These are phyloP conservation scores for Autographa pulchrina DNA, from an alignment of 2,888 invertebrate species.

Conservation along the genomic window DNA sequence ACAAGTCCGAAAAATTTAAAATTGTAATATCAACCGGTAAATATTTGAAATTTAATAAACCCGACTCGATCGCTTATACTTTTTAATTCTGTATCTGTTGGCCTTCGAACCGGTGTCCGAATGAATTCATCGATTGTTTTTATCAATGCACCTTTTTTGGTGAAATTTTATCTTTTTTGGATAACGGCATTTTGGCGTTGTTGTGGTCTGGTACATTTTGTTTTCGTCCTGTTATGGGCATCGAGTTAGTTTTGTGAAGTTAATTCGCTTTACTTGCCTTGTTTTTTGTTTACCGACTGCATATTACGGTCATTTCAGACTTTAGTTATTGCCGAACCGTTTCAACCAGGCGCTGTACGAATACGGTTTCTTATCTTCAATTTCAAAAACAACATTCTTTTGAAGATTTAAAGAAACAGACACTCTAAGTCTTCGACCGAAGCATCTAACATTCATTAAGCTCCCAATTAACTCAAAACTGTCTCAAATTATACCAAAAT, in stretches of 20 bases:
- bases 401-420: conserved; percentile 10
- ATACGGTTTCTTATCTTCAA: neutral
- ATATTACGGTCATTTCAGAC: neutral
- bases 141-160: conserved; percentile 73
- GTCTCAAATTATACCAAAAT: conserved; percentile 48
- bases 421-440: conserved; percentile 16
- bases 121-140: conserved; percentile 83
- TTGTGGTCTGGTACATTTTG: conserved; percentile 54
- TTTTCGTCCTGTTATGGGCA: conserved; percentile 28
- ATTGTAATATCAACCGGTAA: conserved; percentile 83
- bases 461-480: conserved; percentile 51
- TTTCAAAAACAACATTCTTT: conserved; percentile 9
- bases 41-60: conserved; percentile 88
- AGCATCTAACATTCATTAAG: conserved; percentile 44
- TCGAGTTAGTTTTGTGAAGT: conserved; percentile 22
- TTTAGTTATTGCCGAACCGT: neutral
- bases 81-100: conserved; percentile 88
- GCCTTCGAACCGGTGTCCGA: conserved; percentile 84
- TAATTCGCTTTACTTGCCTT: neutral
- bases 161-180: conserved; percentile 65
- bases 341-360: neutral
- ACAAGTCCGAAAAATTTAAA: conserved; percentile 76
- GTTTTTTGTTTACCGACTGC: neutral
- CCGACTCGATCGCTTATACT: conserved; percentile 84
- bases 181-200: conserved; percentile 58